Evolutionary conservation across 1,140 invertebrate species (phyloP).

Genomic region (Stegodyphus dumicola): DNA sequence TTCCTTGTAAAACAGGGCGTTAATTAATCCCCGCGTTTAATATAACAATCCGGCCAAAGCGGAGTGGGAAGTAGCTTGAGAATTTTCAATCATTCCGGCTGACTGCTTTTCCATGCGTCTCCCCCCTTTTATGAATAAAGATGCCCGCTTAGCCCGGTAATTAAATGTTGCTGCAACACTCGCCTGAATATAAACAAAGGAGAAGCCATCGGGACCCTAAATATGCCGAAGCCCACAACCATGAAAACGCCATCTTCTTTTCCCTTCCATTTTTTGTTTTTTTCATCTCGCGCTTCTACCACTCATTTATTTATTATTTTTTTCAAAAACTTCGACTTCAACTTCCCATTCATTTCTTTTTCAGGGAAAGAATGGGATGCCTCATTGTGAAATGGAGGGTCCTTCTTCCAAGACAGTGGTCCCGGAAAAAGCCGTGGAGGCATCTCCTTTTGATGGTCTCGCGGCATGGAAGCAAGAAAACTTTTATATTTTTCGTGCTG

Average conservation of each 20-base stretch:
- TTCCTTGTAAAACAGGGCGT: constrained; percentile 60
- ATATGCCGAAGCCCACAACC: constrained; percentile 54
- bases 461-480: constrained; percentile 19
- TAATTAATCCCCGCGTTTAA: constrained; percentile 59
- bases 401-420: constrained; percentile 45
- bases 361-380: background rate
- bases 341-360: constrained; percentile 49
- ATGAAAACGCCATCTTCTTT: constrained; percentile 45
- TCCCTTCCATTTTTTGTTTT: constrained; percentile 1
- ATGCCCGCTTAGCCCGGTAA: constrained; percentile 58
- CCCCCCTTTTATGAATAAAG: constrained; percentile 57
- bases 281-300: constrained; percentile 12
- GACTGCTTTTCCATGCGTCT: constrained; percentile 42
- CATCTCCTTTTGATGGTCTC: constrained; percentile 14
- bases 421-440: constrained; percentile 36
- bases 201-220: constrained; percentile 51
- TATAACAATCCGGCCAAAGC: constrained; percentile 53
- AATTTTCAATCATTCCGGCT: constrained; percentile 58
- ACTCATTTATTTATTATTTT: background rate
- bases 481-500: constrained; percentile 19
- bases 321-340: constrained; percentile 39
- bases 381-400: constrained; percentile 36
- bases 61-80: constrained; percentile 41
- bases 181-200: constrained; percentile 54
- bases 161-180: constrained; percentile 60